phyloP scores from a whole-genome alignment of 2,113 vertebrate species.

The Antennarius striatus region DNA sequence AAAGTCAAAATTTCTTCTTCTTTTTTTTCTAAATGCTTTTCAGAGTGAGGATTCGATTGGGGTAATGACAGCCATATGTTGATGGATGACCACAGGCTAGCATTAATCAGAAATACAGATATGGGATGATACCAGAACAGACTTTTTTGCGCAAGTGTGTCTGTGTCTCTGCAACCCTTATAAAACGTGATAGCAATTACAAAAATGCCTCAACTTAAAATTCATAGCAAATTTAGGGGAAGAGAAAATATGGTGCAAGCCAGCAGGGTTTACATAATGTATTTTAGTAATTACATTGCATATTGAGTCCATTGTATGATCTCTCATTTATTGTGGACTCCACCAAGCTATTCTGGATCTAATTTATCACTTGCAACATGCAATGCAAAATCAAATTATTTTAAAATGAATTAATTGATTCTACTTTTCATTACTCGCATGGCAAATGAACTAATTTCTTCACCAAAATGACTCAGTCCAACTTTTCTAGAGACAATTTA shows the following conservation, averaged over 20 bases:
- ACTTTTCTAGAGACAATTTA: slow-evolving; percentile 14
- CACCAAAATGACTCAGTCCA: not conserved
- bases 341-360: not conserved
- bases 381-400: not conserved
- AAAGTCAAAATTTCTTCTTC: slow-evolving; percentile 58
- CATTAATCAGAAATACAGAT: slow-evolving; percentile 76
- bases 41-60: slow-evolving; percentile 72
- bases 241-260: not conserved
- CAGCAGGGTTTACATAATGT: slow-evolving; percentile 8
- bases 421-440: not conserved
- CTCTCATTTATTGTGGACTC: not conserved
- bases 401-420: not conserved
- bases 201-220: not conserved
- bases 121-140: slow-evolving; percentile 55
- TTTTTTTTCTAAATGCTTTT: slow-evolving; percentile 64
- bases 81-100: slow-evolving; percentile 73
- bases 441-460: not conserved
- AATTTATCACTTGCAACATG: slow-evolving; percentile 3
- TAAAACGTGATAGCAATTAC: not conserved
- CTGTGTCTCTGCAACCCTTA: not conserved
- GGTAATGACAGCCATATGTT: slow-evolving; percentile 77
- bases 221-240: not conserved
- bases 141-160: slow-evolving; percentile 4
- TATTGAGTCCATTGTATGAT: not conserved
- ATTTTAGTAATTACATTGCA: slow-evolving; percentile 7